Base-by-base conservation (phyloP, 64 coral and sea anemone species). In the Orbicella faveolata region DNA sequence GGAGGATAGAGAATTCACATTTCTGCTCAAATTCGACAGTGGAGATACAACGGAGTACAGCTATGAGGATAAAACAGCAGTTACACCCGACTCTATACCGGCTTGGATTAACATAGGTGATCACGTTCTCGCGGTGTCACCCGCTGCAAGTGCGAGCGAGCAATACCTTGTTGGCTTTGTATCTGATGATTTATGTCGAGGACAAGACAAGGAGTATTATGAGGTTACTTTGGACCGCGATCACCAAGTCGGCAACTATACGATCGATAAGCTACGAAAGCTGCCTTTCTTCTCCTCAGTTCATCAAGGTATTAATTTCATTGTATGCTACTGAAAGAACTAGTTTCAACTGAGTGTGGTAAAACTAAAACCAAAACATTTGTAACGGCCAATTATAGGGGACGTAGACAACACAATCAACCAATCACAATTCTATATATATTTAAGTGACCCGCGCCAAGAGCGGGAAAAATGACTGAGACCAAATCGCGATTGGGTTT, bases 141-240 rank as follows among this genome's bases (percentile, higher is more conserved):
- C 80, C 41, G 4, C 23, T 19, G 39, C 17, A 23, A 84, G 68
- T 69, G 7, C 4, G 81, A 84, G 62, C 16, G 20, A 36, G 3
- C 25, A 84, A 84, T 84, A 84, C 36, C 63, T 69, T 37, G 37
- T 69, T 68, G 81, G 81, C 20, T 84, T 84, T 44, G 81, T 84
- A 35, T 41, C 81, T 67, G 30, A 11, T 21, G 36, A 68, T 61
- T 48, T 84, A 48, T 84, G 81, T 84, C 18, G 1, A 68, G 36
- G 63, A 14, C 11, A 84, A 39, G 63, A 68, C 21, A 70, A 23
- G 33, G 81, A 84, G 14, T 19, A 41, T 30, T 84, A 84, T 35
- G 81, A 84, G 21, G 44, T 84, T 19, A 84, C 81, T 44, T 84
- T 84, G 33, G 34, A 67, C 37, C 39, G 44, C 20, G 63, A 18